Conservation (phyloP, 2,888 invertebrate genomes). For the Thereva nobilitata region DNA sequence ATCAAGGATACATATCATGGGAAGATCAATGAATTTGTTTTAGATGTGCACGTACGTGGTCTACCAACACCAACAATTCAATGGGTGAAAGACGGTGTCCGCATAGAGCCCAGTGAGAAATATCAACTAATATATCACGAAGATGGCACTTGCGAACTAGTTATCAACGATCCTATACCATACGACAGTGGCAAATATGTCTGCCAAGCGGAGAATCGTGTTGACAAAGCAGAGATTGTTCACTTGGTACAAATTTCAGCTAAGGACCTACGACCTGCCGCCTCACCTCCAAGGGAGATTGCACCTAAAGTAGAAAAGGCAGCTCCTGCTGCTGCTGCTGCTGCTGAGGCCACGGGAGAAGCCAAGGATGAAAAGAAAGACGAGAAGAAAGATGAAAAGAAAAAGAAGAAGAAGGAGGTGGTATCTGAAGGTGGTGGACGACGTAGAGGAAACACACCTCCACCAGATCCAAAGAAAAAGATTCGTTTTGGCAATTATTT, state of each 20-base stretch:
- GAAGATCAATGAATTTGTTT: constrained; percentile 69
- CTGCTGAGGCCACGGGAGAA: constrained; percentile 41
- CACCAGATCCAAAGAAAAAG: constrained; percentile 60
- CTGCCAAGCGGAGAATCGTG: constrained; percentile 70
- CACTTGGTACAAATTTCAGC: constrained; percentile 72
- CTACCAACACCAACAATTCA: constrained; percentile 71
- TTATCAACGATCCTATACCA: constrained; percentile 67
- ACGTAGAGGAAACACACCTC: constrained; percentile 53
- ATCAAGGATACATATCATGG: constrained; percentile 68
- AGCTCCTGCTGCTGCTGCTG: constrained; percentile 41
- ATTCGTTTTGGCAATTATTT: constrained; percentile 72
- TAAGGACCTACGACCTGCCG: constrained; percentile 52
- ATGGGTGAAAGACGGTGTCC: constrained; percentile 76
- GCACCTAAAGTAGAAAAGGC: constrained; percentile 38
- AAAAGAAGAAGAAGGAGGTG: constrained; percentile 35
- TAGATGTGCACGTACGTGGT: constrained; percentile 79
- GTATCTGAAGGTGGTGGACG: constrained; percentile 46
- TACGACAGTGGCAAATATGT: constrained; percentile 62
- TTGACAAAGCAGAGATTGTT: constrained; percentile 74
- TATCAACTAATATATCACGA: constrained; percentile 71
- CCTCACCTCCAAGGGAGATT: constrained; percentile 45
- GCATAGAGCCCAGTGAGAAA: constrained; percentile 64
- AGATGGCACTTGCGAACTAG: constrained; percentile 74
- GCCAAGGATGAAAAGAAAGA: constrained; percentile 49
- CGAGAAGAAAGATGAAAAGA: constrained; percentile 47